Evolutionary conservation across 1,140 invertebrate genomes (phyloP).

Genomic region (Patella vulgata): DNA sequence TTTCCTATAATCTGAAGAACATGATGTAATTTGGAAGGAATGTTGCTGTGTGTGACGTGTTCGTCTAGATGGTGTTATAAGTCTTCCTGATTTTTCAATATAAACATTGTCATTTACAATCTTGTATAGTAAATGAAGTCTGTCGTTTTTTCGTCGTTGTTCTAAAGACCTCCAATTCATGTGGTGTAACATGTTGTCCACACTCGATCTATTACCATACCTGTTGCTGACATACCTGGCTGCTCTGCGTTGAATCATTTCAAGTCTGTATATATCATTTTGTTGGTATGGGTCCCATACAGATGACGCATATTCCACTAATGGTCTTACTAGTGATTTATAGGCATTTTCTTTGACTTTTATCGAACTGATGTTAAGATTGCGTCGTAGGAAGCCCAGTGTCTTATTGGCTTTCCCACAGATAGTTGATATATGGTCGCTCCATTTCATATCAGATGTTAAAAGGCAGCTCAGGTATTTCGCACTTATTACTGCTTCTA

Average conservation of each 20-base stretch:
- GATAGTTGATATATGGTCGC: neutral
- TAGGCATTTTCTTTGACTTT: conserved; percentile 1
- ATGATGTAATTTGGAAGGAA: no score
- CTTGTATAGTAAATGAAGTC: neutral
- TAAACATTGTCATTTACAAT: no score
- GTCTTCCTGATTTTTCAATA: no score
- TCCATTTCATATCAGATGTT: neutral
- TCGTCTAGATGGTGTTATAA: no score
- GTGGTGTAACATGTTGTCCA: neutral
- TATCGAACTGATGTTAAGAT: conserved; percentile 2
- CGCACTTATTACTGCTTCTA: neutral
- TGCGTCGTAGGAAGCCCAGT: conserved; percentile 3
- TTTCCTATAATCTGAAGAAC: neutral
- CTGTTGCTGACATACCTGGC: conserved; percentile 3
- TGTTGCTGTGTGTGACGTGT: no score
- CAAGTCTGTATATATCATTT: neutral
- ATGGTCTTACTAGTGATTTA: neutral
- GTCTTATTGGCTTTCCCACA: neutral
- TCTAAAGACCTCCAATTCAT: neutral
- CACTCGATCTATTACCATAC: neutral
- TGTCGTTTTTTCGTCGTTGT: neutral
- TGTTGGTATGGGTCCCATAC: conserved; percentile 3
- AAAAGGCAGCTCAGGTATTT: neutral
- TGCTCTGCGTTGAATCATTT: neutral
- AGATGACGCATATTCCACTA: neutral